Evolutionary conservation across 35 echinoderm and acorn worm genomes (phyloP), one percentile per base, ranked within the genome.

Genomic region (Hemicentrotus pulcherrimus): DNA sequence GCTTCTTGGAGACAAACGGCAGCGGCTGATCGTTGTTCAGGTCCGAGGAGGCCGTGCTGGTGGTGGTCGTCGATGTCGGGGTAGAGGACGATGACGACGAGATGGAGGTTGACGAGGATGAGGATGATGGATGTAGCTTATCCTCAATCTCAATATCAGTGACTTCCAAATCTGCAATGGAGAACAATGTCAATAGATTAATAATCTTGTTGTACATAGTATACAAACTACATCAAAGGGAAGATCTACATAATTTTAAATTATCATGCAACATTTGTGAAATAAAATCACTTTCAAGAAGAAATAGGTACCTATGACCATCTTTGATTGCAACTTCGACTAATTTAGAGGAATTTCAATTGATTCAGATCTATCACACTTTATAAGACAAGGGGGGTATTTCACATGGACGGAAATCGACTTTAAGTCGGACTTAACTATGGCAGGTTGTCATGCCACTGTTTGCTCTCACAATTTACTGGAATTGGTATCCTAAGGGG

Each of bases 91-190:
- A 93, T 13, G 91, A 93, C 10, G 91, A 93, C 0, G 91, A 93
- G 91, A 93, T 55, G 91, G 91, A 93, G 45, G 91, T 93, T 28
- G 91, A 93, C 48, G 91, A 93, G 47, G 91, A 93, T 7, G 91
- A 93, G 35, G 91, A 93, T 47, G 91, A 93, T 11, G 91, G 91
- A 28, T 93, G 91, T 58, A 46, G 91, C 91, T 93, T 96, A 8
- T 88, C 95, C 31, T 95, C 92, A 1, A 95, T 91, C 70, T 97
- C 96, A 8, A 97, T 52, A 47, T 97, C 95, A 18, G 96, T 94
- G 61, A 97, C 48, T 86, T 97, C 96, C 91, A 97, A 16, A 46
- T 92, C 96, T 97, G 70, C 4, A 95, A 59, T 61, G 30, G 59
- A 91, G n/a, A 18, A 45, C 9, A 90, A 33, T 41, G 3, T 41